Evolutionary conservation across 2,888 invertebrate species (phyloP), one percentile per base, ranked within the genome.

Genomic region (Rhamphomyia laevipes): DNA sequence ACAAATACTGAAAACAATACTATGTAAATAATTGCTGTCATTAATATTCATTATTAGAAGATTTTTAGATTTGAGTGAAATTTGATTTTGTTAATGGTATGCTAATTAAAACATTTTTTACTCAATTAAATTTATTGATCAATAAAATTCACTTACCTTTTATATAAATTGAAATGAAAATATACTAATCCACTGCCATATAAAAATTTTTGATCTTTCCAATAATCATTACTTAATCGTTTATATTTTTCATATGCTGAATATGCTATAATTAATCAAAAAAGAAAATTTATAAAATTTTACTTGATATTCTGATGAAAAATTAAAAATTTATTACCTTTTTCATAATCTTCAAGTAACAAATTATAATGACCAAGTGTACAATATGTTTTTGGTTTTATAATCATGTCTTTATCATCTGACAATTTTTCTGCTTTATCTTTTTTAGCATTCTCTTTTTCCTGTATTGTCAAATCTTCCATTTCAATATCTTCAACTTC

Each of bases 211-310:
- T 90, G 82, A 71, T 96, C 89, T 68, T 86, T 86, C 88, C 92
- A 93, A 53, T 63, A 61, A 62, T 86, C 86, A 10, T 77, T 77
- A 62, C 85, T 83, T 27, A 86, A 71, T 33, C 82, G 81, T 63
- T 82, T 86, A 71, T 86, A 93, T 68, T 90, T 91, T 73, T 97
- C 95, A 73, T 97, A 99, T 3, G 97, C 95, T 17, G 96, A 96
- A 74, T 96, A 79, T 6, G 97, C 96, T 96, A 73, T 44, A 77
- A 78, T 30, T 13, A 30, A 16, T 18, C 31, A 35, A 10, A 16
- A n/a, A 43, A 16, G 40, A 12, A 17, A 35, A 48, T 21, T 30
- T 7, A 13, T 41, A 17, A 10, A 16, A 13, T 21, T 21, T 21
- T 5, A 15, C n/a, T 37, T 37, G 11, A 37, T 37, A 5, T 30